Base-by-base conservation (phyloP, 2,888 invertebrate species). In the Caenorhabditis sp. region DNA sequence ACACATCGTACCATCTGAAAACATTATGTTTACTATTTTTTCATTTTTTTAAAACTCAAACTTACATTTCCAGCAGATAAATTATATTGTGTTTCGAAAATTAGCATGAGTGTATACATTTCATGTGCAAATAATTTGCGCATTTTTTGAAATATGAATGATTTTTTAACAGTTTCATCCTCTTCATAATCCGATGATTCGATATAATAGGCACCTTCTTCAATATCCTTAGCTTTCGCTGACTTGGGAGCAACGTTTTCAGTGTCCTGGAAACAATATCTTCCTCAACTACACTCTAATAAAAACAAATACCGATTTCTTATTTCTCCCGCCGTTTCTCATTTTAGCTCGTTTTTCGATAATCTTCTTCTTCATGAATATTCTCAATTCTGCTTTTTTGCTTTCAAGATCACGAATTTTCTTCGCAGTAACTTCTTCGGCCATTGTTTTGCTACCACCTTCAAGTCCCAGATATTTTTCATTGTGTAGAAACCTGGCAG, bases 41-140 rank as follows among this genome's bases (percentile, higher is more conserved):
- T 1, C 8, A 36, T n/a, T 36, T 27, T 4, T 58, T 50, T 20
- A 26, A 31, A 59, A 58, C n/a, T 14, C 23, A 52, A 31, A n/a
- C 66, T 59, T 31, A 72, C 72, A 65, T 72, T 72, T 62, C 72
- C 72, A 26, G 64, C 58, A 23, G 64, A 58, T 1, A 72, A 17
- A 21, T 67, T 63, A 20, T 67, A 54, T 23, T 72, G 67, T 1
- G 61, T 66, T 17, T 65, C 65, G 23, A 72, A 53, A 31, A 68
- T 61, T 43, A 72, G 56, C 43, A 68, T n/a, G 0, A 72, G 21
- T 1, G 65, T 62, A 5, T 64, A 26, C 1, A 72, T 23, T 23
- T 72, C 67, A 59, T 72, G 64, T 3, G 64, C 27, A 38, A 61
- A 67, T 10, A 53, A 26, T 54, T 62, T 61, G 26, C 72, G 50